A percentile compares a stretch with the other conserved stretches of the same genome.
These are phyloP conservation scores for Lucilia sericata DNA, from an alignment of 1,140 invertebrate species.

Conservation along the genomic window DNA sequence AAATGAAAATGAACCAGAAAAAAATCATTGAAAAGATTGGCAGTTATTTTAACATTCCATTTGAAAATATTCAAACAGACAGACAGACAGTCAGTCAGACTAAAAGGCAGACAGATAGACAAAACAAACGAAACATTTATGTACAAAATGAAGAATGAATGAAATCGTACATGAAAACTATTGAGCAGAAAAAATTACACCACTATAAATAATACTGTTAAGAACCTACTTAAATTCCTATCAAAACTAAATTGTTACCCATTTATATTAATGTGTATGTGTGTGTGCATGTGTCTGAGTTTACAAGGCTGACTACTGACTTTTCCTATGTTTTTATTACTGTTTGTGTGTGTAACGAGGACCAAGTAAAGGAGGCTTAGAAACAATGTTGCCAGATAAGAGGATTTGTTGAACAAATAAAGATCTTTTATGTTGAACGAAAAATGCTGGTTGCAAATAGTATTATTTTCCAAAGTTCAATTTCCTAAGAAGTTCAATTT, in stretches of 20 bases:
- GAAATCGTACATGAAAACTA: neutral
- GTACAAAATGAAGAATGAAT: neutral
- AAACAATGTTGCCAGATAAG: no score
- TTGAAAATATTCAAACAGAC: neutral
- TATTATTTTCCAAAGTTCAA: no score
- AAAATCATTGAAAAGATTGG: neutral
- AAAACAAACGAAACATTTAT: neutral
- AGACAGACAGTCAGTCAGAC: neutral
- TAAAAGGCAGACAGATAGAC: no score
- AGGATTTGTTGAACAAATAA: no score
- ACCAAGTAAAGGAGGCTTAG: no score
- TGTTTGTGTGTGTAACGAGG: no score
- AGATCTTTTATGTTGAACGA: no score
- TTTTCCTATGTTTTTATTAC: no score
- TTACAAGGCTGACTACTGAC: neutral
- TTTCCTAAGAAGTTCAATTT: no score
- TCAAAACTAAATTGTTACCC: slow-evolving; percentile 10
- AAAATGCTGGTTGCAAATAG: no score
- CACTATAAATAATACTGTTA: neutral
- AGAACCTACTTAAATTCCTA: slow-evolving; percentile 23
- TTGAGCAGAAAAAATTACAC: slow-evolving; percentile 20
- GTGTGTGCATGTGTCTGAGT: neutral
- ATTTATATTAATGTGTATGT: slow-evolving; percentile 2
- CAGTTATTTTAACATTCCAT: slow-evolving; percentile 14
- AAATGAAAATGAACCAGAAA: neutral